phyloP scores from a whole-genome alignment of 2,113 vertebrate species.

The Erpornis zantholeuca region DNA sequence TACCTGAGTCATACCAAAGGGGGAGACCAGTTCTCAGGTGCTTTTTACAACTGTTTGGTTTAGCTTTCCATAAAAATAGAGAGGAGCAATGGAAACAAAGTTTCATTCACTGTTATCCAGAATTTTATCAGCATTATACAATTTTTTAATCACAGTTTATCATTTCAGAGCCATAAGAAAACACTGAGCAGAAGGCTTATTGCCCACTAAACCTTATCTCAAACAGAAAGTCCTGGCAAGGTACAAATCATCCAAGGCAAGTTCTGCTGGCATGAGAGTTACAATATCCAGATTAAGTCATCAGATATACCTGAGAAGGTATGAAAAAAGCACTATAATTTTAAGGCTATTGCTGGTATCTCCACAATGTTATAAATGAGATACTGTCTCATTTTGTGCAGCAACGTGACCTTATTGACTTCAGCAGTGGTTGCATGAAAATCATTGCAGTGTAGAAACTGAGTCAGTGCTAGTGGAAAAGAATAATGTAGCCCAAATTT shows the following conservation, averaged over 20 bases:
- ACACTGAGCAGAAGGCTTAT: background rate
- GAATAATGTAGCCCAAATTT: background rate
- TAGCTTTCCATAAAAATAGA: background rate
- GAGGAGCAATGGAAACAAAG: background rate
- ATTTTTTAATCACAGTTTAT: background rate
- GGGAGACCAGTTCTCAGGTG: background rate
- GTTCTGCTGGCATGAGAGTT: background rate
- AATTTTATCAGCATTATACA: background rate
- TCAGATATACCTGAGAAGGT: background rate
- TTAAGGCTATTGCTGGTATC: background rate
- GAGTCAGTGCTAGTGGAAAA: background rate
- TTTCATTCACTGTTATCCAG: background rate
- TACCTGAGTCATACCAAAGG: background rate
- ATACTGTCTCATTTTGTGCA: background rate
- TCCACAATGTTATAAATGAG: background rate
- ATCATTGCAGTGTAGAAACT: background rate
- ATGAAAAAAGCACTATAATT: background rate
- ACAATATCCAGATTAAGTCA: background rate
- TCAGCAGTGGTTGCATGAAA: background rate
- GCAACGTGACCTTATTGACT: background rate
- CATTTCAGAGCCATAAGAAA: background rate
- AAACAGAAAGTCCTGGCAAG: background rate
- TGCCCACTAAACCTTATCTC: background rate
- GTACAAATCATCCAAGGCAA: background rate
- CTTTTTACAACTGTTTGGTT: background rate